Percentiles rank a stretch among this genome's conserved stretches.
Evolutionary conservation across 1,140 invertebrate genomes (phyloP).

Genomic region (Trichoplusia ni): DNA sequence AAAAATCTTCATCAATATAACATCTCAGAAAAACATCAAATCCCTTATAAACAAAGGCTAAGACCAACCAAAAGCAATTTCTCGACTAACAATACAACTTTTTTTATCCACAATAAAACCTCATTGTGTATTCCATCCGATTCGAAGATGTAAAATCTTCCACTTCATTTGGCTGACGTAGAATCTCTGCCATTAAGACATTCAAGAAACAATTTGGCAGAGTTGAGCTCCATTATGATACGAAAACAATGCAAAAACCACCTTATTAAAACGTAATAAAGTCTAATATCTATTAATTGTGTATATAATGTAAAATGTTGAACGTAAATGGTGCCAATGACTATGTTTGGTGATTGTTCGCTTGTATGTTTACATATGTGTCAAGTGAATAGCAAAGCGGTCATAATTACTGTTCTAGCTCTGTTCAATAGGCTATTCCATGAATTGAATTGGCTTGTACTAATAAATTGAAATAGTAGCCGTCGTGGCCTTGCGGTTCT

Average conservation of each 20-base stretch:
- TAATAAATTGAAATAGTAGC: too few relatives aligned
- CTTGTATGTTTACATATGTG: conserved; percentile 28
- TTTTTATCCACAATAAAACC: conserved; percentile 29
- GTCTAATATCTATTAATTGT: background rate
- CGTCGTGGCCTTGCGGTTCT: too few relatives aligned
- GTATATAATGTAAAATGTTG: background rate
- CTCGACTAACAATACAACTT: conserved; percentile 7
- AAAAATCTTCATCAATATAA: background rate
- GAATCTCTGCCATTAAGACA: conserved; percentile 37
- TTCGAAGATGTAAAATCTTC: conserved; percentile 41
- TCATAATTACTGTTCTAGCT: conserved; percentile 32
- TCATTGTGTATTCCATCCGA: conserved; percentile 35
- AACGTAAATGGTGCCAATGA: conserved; percentile 34
- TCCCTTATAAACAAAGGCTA: background rate
- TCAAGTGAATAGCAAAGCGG: conserved; percentile 18
- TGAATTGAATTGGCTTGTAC: background rate
- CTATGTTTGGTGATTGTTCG: conserved; percentile 12
- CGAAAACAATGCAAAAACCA: background rate
- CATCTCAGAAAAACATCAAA: background rate
- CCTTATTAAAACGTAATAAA: background rate
- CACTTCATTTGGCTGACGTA: conserved; percentile 40
- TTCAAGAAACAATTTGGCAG: conserved; percentile 46
- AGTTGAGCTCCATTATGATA: conserved; percentile 31
- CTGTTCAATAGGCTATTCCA: conserved; percentile 1
- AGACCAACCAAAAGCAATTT: background rate